Base-by-base conservation (phyloP, 2,888 invertebrate species). In the Drosophila bunnanda region DNA sequence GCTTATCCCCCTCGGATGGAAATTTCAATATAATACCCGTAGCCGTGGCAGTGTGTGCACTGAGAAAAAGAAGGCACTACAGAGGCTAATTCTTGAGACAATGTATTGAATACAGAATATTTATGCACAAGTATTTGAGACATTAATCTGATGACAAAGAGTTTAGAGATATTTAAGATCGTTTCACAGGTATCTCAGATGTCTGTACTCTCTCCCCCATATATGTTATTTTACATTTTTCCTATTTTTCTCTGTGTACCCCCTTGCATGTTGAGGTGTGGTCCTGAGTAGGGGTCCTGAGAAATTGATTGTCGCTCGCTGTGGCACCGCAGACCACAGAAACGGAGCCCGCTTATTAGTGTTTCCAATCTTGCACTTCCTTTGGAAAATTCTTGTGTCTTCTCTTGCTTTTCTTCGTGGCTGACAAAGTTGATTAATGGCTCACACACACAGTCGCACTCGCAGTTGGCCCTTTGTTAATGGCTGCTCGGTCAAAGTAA, bases 351-450 rank as follows among this genome's bases (percentile, higher is more conserved):
- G 28, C 53, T 55, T 57, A 39, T 57, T 61, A 52, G 52, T 43
- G 53, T 66, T 59, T 48, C 43, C 54, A 62, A 74, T 62, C 70
- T 73, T 77, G 61, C 54, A 78, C 67, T 77, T 75, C 43, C 75
- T 43, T 25, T 15, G 32, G 48, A 44, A 28, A 60, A 75, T 34
- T 71, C 20, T 17, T 52, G 50, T 32, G 9, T 9, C 50, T 22
- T 52, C 30, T 15, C 15, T 20, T 52, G 50, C 15, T 10, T 34
- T 52, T 25, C n/a, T 52, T 61, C 38, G 36, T 48, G 61, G 62
- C 71, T 77, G 81, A 77, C 81, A 81, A 61, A 71, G 36, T 73
- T 84, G 78, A 82, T 82, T 79, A 81, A 80, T 85, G 83, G 60
- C 68, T 68, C 22, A 52, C 50, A 71, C 44, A 52, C 15, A 22